Percentiles rank a stretch among this genome's conserved stretches.
phyloP scores from a whole-genome alignment of 1,140 invertebrate genomes.

The Solenopsis invicta region DNA sequence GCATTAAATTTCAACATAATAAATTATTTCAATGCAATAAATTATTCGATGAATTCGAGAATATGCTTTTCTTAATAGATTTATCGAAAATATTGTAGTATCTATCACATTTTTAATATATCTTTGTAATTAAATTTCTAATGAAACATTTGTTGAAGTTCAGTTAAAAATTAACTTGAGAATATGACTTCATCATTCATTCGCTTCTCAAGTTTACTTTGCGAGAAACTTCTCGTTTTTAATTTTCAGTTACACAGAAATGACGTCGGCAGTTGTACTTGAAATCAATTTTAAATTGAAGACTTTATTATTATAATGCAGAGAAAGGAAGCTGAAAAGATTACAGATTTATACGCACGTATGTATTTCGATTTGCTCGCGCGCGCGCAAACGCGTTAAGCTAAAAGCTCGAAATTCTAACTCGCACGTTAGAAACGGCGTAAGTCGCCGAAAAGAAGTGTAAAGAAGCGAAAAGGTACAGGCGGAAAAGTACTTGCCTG shows the following conservation, averaged over 20 bases:
- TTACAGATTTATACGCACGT: background rate
- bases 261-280: background rate
- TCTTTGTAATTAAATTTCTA: constrained; percentile 8
- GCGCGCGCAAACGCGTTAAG: constrained; percentile 3
- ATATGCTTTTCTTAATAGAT: no score
- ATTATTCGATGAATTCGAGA: background rate
- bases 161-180: background rate
- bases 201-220: background rate
- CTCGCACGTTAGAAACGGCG: constrained; percentile 15
- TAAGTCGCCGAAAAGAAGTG: background rate
- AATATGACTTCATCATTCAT: background rate
- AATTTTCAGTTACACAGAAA: background rate
- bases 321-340: background rate
- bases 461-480: constrained; percentile 34
- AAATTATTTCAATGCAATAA: background rate
- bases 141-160: background rate
- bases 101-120: background rate
- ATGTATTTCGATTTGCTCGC: background rate
- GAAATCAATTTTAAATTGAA: background rate
- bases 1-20: background rate
- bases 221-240: background rate
- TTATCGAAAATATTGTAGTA: background rate
- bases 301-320: background rate
- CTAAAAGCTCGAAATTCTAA: constrained; percentile 27
- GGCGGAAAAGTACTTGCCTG: constrained; percentile 88